Base-by-base conservation (phyloP, 2,797 vertebrate species). In the Clarias platycephalus region DNA sequence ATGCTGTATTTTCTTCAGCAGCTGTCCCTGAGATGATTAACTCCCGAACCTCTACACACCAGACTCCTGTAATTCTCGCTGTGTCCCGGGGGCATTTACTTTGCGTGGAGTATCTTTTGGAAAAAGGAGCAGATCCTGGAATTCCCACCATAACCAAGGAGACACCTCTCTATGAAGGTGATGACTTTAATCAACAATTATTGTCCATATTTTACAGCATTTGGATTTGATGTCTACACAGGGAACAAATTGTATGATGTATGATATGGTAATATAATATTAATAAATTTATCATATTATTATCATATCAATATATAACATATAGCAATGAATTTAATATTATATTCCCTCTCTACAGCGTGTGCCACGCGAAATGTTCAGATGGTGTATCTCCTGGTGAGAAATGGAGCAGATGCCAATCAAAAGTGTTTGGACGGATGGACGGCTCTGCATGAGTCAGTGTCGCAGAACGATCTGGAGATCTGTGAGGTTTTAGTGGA, bases 401-500 rank as follows among this genome's bases (percentile, higher is more conserved):
- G 90, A 26, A 91, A 92, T 84, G 91, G 95, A 0, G 96, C 96
- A 0, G 93, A 95, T 5, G 93, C 95, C 57, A 97, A 97, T 84
- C 94, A 92, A 9, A 93, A 91, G 10, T 96, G 95, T 83, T 93
- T 92, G 86, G 93, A 95, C 15, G 96, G 97, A 71, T 94, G 93
- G 91, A 96, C 94, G 0, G 92, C 96, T 0, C 95, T 98, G 62
- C 96, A 97, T 0, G 96, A 97, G 89, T 94, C 96, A 0, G 95
- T 95, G 16, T 93, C 94, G 6, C 91, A 93, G 26, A 96, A 96
- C 1, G 91, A 91, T 24, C 58, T 95, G 86, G 93, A 95, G 82
- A 93, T 96, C 84, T 96, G 96, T 12, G 94, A 94, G n/a, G 92
- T 95, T 88, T 90, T 97, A 49, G 86, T 97, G 85, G 90, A 92